phyloP scores from a whole-genome alignment of 2,888 invertebrate genomes.

The Ophonus ardosiacus region DNA sequence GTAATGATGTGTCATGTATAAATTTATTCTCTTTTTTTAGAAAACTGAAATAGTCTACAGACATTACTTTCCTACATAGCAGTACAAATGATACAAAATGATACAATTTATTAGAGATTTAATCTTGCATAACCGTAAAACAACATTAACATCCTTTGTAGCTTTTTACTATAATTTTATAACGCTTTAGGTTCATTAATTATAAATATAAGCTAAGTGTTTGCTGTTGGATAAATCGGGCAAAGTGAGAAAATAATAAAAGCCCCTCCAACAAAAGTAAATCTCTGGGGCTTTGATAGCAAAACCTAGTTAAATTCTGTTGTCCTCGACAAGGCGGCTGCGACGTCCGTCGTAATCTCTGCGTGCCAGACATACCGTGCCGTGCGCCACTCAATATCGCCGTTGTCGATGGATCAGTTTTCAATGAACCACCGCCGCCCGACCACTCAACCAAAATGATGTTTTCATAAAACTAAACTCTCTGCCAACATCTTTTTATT shows the following conservation, averaged over 20 bases:
- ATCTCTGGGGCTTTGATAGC: neutral
- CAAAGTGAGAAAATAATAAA: neutral
- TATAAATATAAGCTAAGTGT: neutral
- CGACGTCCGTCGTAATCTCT: conserved; percentile 57
- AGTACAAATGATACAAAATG: too few species aligned
- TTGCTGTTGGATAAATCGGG: neutral
- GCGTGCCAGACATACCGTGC: conserved; percentile 60
- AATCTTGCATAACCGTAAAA: too few species aligned
- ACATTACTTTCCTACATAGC: too few species aligned
- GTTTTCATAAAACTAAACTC: conserved; percentile 70
- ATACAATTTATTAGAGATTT: too few species aligned
- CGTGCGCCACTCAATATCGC: conserved; percentile 61
- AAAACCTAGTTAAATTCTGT: conserved; percentile 12
- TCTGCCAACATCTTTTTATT: conserved; percentile 54
- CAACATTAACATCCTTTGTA: too few species aligned
- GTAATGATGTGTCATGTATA: too few species aligned
- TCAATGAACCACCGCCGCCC: conserved; percentile 57
- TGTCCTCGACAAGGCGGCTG: neutral
- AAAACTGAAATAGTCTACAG: too few species aligned
- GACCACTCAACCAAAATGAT: conserved; percentile 65
- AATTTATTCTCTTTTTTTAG: too few species aligned
- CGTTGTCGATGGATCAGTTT: conserved; percentile 63
- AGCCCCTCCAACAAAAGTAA: neutral
- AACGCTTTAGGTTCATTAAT: neutral
- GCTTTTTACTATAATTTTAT: too few species aligned